Evolutionary conservation across 2,113 vertebrate genomes (phyloP).

Genomic region (Dendropsophus ebraccatus): DNA sequence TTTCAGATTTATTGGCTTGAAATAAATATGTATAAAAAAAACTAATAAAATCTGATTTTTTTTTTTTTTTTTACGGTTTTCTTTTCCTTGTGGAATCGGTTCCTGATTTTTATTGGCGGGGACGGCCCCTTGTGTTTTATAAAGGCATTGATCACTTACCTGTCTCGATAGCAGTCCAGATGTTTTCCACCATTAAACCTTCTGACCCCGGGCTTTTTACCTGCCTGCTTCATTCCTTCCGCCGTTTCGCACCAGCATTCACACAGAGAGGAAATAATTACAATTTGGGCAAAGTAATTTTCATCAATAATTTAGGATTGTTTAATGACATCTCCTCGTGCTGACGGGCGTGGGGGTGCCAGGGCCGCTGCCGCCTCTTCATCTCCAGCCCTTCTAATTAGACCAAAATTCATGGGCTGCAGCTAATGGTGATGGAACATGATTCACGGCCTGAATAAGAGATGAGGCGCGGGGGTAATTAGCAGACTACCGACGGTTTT

Average conservation of each 20-base stretch:
- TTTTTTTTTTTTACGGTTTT: conserved; percentile 62
- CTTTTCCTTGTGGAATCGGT: conserved; percentile 43
- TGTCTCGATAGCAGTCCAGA: conserved; percentile 89
- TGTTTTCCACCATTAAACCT: conserved; percentile 91
- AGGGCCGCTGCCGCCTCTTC: conserved; percentile 75
- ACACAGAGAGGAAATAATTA: conserved; percentile 76
- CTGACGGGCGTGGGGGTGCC: conserved; percentile 80
- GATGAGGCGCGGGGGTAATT: conserved; percentile 84
- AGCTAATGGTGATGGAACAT: conserved; percentile 85
- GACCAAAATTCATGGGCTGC: conserved; percentile 85
- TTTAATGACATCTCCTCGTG: conserved; percentile 77
- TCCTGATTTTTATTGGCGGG: background rate
- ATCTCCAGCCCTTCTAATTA: conserved; percentile 86
- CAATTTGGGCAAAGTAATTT: conserved; percentile 86
- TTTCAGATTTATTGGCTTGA: conserved; percentile 77
- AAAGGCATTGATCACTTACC: conserved; percentile 53
- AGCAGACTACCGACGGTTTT: conserved; percentile 81
- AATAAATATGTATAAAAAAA: conserved; percentile 73
- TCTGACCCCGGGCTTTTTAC: conserved; percentile 86
- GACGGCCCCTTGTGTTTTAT: background rate
- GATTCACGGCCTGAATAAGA: conserved; percentile 86
- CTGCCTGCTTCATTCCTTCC: conserved; percentile 75
- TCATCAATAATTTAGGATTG: conserved; percentile 88
- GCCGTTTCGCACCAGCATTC: conserved; percentile 68
- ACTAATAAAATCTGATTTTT: conserved; percentile 56